A percentile compares a stretch with the other conserved stretches of the same genome.
Evolutionary conservation across 1,140 invertebrate species (phyloP).

Genomic region (Rhopalosiphum padi): DNA sequence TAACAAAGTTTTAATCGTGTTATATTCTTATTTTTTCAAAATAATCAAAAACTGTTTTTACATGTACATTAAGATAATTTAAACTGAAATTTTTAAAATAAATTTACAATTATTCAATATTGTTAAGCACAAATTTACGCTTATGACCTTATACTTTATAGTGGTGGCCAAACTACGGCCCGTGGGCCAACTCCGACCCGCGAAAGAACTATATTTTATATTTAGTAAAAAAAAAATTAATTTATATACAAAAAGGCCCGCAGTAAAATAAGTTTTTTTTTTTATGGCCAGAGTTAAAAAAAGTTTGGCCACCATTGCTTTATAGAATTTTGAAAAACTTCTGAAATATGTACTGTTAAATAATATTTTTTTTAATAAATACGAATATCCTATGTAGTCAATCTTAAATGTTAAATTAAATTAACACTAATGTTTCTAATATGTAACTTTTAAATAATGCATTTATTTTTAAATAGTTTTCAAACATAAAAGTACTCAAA

Average conservation of each 20-base stretch:
- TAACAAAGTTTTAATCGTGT: neutral
- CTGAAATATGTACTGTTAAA: no score
- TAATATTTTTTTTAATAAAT: no score
- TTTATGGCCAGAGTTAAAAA: no score
- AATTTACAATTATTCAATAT: neutral
- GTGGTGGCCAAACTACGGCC: no score
- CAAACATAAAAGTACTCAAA: neutral
- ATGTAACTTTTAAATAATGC: neutral
- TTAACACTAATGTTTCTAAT: neutral
- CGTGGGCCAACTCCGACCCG: no score
- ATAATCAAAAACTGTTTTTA: neutral
- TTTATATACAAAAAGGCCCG: no score
- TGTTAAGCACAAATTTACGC: neutral
- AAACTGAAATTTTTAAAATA: neutral
- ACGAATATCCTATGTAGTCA: neutral
- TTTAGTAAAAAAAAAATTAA: no score
- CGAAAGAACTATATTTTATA: no score
- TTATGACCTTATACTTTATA: no score
- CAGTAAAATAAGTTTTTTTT: no score
- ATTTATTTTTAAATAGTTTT: neutral
- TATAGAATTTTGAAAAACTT: no score
- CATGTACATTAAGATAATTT: neutral
- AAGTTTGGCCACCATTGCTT: no score
- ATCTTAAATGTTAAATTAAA: neutral
- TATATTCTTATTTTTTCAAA: neutral